Evolutionary conservation across 2,113 vertebrate species (phyloP).

Genomic region (Erythrocercus mccallii): DNA sequence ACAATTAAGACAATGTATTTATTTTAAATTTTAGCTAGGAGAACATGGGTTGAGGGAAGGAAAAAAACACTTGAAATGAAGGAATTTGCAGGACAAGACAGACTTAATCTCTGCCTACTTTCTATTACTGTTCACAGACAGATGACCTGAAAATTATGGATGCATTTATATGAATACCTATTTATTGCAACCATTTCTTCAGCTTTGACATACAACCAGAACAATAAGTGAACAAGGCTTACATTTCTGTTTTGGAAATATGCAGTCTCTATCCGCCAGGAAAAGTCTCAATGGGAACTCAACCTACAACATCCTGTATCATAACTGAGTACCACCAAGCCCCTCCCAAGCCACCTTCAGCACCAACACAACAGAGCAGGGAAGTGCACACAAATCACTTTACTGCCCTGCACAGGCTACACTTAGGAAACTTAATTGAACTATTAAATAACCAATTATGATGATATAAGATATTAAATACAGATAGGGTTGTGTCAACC

Average conservation of each 20-base stretch:
- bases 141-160: background rate
- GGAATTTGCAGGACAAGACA: background rate
- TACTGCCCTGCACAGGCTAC: conserved; percentile 73
- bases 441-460: conserved; percentile 89
- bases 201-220: background rate
- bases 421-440: conserved; percentile 73
- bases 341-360: background rate
- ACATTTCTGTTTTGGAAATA: background rate
- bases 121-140: background rate
- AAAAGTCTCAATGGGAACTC: background rate
- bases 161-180: background rate
- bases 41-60: background rate
- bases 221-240: background rate
- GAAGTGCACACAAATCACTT: conserved; percentile 62
- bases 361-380: background rate
- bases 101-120: background rate
- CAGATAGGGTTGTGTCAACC: conserved; percentile 16
- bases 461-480: conserved; percentile 80
- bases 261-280: background rate
- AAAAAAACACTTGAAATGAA: background rate
- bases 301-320: too few species aligned
- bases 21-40: background rate
- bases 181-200: background rate
- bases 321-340: background rate
- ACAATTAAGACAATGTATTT: background rate